Conservation (phyloP, 2,113 vertebrate species). For the Pterocles orientalis region DNA sequence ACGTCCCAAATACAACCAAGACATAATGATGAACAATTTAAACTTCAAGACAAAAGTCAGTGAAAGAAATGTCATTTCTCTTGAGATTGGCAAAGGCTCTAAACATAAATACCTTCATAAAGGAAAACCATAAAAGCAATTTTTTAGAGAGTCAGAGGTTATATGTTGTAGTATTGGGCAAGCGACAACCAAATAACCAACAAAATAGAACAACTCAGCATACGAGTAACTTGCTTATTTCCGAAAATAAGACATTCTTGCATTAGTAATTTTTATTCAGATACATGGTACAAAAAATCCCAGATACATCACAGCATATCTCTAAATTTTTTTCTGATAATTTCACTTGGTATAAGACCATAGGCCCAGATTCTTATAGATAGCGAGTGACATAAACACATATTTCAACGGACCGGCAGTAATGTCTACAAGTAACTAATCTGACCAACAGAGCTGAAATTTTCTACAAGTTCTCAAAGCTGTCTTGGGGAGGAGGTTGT, state of each 20-base stretch:
- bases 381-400: rapidly evolving
- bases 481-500: not conserved
- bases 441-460: not conserved
- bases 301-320: not conserved
- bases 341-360: not conserved
- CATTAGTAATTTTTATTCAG: not conserved
- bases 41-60: not conserved
- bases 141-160: slow-evolving; percentile 14
- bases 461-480: not conserved
- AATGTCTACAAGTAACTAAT: not conserved
- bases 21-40: not conserved
- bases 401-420: not conserved
- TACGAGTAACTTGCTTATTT: not conserved
- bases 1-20: not conserved
- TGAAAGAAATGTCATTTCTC: slow-evolving; percentile 42
- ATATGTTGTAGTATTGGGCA: not conserved
- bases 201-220: not conserved
- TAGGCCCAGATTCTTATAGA: not conserved
- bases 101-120: slow-evolving; percentile 18
- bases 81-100: not conserved
- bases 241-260: not conserved
- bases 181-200: not conserved
- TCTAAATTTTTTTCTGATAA: not conserved
- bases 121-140: slow-evolving; percentile 31
- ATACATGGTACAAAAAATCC: not conserved